Percentiles rank a stretch among this genome's conserved stretches.
phyloP scores from a whole-genome alignment of 2,113 vertebrate genomes.

The Heterochromis multidens region DNA sequence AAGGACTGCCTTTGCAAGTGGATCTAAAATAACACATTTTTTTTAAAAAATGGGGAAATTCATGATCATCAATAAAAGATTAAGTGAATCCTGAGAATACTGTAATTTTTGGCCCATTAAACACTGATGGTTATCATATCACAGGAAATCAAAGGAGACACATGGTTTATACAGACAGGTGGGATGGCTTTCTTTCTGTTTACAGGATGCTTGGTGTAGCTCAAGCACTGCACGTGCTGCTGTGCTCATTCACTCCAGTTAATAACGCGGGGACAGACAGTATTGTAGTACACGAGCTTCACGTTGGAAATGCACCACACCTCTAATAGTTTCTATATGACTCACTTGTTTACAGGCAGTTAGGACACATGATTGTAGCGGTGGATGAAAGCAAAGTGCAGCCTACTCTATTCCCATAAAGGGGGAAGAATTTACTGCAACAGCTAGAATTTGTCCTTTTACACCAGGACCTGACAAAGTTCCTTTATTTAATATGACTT shows the following conservation, averaged over 20 bases:
- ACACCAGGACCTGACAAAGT: not conserved
- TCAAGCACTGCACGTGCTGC: not conserved
- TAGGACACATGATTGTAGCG: not conserved
- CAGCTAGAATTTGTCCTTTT: not conserved
- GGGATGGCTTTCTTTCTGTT: slow-evolving; percentile 36
- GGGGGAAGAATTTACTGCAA: not conserved
- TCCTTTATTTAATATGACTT: not conserved
- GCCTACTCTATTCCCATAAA: not conserved
- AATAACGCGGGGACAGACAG: slow-evolving; percentile 25
- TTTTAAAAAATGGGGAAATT: not conserved
- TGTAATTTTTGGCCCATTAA: too few relatives aligned
- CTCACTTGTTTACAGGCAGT: not conserved
- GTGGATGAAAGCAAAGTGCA: not conserved
- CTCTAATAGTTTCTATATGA: not conserved
- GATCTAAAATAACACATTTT: not conserved
- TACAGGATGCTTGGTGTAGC: not conserved
- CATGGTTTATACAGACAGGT: not conserved
- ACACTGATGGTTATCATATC: not conserved
- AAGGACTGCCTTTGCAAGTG: not conserved
- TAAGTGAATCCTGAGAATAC: not conserved
- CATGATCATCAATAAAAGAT: not conserved
- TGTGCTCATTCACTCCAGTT: slow-evolving; percentile 22
- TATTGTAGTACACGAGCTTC: slow-evolving; percentile 52
- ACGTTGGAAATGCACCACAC: slow-evolving; percentile 12
- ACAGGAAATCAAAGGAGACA: not conserved